Percentiles rank a stretch among this genome's conserved stretches.
phyloP scores from a whole-genome alignment of 2,797 vertebrate genomes.

The Prunella strophiata region DNA sequence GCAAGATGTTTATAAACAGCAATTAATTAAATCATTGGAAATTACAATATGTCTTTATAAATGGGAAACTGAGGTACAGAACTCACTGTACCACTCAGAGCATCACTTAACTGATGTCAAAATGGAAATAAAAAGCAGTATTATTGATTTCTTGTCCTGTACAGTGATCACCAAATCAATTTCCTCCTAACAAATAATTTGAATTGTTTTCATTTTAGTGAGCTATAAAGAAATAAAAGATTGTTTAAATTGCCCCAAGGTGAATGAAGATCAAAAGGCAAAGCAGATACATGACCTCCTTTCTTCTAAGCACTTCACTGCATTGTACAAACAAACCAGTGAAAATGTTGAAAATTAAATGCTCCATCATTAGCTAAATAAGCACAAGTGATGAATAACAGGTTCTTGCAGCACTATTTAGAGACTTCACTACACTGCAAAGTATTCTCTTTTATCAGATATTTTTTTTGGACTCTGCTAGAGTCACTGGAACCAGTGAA shows the following conservation, averaged over 20 bases:
- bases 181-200: slow-evolving; percentile 31
- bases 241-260: neutral
- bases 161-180: neutral
- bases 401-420: neutral
- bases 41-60: neutral
- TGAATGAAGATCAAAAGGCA: neutral
- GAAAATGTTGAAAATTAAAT: slow-evolving; percentile 43
- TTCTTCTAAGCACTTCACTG: neutral
- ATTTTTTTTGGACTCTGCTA: neutral
- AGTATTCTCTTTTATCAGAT: neutral
- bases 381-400: slow-evolving; percentile 11
- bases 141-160: neutral
- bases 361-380: slow-evolving; percentile 43
- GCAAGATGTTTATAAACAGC: neutral
- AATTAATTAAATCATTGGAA: neutral
- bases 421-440: neutral
- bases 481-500: slow-evolving; percentile 20
- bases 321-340: neutral
- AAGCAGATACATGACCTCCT: neutral
- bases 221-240: neutral
- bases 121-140: neutral
- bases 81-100: neutral
- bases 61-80: neutral
- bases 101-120: neutral
- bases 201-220: slow-evolving; percentile 21